Evolutionary conservation across 2,888 invertebrate genomes (phyloP).

Genomic region (Diarsia brunnea): DNA sequence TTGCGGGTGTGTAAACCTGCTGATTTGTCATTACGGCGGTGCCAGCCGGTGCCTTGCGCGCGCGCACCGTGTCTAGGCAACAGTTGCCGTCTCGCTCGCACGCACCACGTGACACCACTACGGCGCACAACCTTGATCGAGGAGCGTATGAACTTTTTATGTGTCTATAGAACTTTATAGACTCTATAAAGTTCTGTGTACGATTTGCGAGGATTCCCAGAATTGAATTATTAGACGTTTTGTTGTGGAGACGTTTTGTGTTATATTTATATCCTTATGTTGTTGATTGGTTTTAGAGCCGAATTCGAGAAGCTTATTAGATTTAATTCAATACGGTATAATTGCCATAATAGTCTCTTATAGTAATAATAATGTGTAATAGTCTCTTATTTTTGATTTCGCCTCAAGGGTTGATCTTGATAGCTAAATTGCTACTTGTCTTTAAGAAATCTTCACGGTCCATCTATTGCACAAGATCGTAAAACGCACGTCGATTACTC

Average conservation of each 20-base stretch:
- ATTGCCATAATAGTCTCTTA: no score
- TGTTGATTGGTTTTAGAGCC: slow-evolving; percentile 9
- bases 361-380: no score
- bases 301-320: slow-evolving; percentile 8
- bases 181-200: slow-evolving; percentile 62
- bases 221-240: slow-evolving; percentile 26
- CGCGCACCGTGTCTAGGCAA: slow-evolving; percentile 67
- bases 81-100: slow-evolving; percentile 58
- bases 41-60: slow-evolving; percentile 82
- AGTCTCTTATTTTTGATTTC: neutral
- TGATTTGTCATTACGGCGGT: slow-evolving; percentile 70
- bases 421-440: slow-evolving; percentile 9
- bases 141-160: slow-evolving; percentile 63
- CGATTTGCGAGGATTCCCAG: slow-evolving; percentile 37
- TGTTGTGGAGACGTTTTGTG: slow-evolving; percentile 19
- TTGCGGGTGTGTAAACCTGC: slow-evolving; percentile 66
- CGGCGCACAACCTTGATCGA: slow-evolving; percentile 67
- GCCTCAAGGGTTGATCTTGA: neutral
- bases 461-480: slow-evolving; percentile 26
- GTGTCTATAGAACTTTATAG: no score
- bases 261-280: slow-evolving; percentile 1
- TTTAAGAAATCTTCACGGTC: slow-evolving; percentile 2
- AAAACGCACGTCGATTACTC: slow-evolving; percentile 24
- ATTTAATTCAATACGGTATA: neutral
- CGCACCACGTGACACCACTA: slow-evolving; percentile 66